phyloP scores from a whole-genome alignment of 2,888 invertebrate species.

The Automeris io region DNA sequence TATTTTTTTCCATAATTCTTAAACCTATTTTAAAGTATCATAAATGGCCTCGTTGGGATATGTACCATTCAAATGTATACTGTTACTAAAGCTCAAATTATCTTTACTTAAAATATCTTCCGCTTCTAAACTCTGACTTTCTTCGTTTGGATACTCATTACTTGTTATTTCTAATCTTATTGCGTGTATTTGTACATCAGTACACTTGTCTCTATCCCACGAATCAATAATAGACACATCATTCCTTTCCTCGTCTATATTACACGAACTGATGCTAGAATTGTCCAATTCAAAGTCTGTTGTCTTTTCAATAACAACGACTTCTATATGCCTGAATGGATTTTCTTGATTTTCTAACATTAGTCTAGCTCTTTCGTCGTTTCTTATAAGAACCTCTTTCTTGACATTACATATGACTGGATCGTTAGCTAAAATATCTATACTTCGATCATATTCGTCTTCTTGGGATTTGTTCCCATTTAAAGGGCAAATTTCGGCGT shows the following conservation, averaged over 20 bases:
- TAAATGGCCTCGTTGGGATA: conserved; percentile 75
- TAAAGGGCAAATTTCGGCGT: conserved; percentile 81
- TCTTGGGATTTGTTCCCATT: conserved; percentile 51
- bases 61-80: conserved; percentile 74
- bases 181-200: conserved; percentile 62
- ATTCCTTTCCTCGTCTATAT: conserved; percentile 60
- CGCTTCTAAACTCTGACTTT: conserved; percentile 46
- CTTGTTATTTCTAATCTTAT: conserved; percentile 72
- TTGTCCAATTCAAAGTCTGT: conserved; percentile 68
- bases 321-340: conserved; percentile 71
- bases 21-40: conserved; percentile 42
- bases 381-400: conserved; percentile 65
- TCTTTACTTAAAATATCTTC: conserved; percentile 63
- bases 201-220: conserved; percentile 61
- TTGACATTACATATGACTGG: conserved; percentile 71
- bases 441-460: conserved; percentile 64
- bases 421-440: conserved; percentile 63
- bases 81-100: conserved; percentile 71
- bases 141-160: conserved; percentile 55
- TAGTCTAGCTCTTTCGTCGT: conserved; percentile 64
- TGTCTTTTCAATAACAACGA: conserved; percentile 71
- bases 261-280: conserved; percentile 62
- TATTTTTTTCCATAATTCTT: conserved; percentile 1
- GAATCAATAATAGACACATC: conserved; percentile 68
- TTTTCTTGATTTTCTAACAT: conserved; percentile 68